Conservation (phyloP, 2,888 invertebrate species). For the Cyaniris semiargus region DNA sequence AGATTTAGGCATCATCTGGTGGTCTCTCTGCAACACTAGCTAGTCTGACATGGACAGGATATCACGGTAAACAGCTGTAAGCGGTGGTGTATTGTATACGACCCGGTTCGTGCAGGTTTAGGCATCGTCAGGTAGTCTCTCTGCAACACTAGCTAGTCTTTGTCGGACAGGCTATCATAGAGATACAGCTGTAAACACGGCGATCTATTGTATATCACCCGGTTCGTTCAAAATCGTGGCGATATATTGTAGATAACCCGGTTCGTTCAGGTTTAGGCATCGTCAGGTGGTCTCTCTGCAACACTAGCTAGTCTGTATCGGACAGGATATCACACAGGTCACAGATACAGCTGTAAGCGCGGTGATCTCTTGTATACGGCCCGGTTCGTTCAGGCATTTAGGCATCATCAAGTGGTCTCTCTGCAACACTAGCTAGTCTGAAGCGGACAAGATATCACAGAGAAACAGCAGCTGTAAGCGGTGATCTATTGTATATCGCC, state of each 20-base stretch:
- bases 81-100: too few species aligned
- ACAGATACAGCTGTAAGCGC: constrained; percentile 17
- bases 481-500: constrained; percentile 39
- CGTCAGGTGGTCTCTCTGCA: background rate
- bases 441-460: constrained; percentile 5
- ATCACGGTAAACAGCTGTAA: too few species aligned
- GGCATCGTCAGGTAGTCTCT: background rate
- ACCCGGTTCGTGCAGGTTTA: constrained; percentile 37
- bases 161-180: background rate
- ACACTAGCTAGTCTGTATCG: background rate
- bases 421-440: background rate
- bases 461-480: constrained; percentile 37
- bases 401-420: background rate
- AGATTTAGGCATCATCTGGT: too few species aligned
- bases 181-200: constrained; percentile 41
- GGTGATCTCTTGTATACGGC: background rate
- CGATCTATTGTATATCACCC: constrained; percentile 38
- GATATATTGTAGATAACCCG: too few species aligned
- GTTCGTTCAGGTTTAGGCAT: background rate
- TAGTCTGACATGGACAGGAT: too few species aligned
- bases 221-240: constrained; percentile 39
- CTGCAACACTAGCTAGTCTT: background rate
- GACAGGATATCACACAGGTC: constrained; percentile 16
- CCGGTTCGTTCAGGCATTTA: background rate
- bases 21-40: background rate